These are phyloP conservation scores for Cardiocondyla obscurior DNA, from an alignment of 1,140 invertebrate genomes.

Conservation along the genomic window DNA sequence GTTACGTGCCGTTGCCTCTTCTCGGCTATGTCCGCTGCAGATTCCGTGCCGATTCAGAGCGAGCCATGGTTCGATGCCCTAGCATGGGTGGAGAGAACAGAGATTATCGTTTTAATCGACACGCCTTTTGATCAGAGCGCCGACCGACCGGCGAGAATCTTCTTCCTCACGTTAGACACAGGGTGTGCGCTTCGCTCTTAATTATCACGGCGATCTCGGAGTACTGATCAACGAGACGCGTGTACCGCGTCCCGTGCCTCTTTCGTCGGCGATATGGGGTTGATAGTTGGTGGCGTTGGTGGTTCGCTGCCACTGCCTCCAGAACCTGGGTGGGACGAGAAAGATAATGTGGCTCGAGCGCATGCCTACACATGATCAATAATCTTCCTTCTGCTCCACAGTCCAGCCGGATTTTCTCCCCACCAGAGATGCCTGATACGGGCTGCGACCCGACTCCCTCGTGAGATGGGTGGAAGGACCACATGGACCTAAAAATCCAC, in stretches of 20 bases:
- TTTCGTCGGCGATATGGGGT: no score
- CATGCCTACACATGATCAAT: slow-evolving; percentile 78
- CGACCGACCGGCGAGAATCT: slow-evolving; percentile 51
- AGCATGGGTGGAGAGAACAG: background rate
- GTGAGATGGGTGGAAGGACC: no score
- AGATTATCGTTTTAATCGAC: slow-evolving; percentile 39
- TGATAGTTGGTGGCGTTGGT: no score
- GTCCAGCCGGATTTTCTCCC: background rate
- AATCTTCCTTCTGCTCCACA: slow-evolving; percentile 77
- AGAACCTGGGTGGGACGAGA: slow-evolving; percentile 67
- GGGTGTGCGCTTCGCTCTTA: slow-evolving; percentile 4
- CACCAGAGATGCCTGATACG: background rate
- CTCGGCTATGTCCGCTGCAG: slow-evolving; percentile 9
- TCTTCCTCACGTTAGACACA: background rate
- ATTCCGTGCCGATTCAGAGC: slow-evolving; percentile 24
- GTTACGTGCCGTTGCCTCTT: slow-evolving; percentile 49
- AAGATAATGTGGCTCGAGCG: slow-evolving; percentile 64
- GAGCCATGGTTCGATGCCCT: slow-evolving; percentile 8
- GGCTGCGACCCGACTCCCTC: no score
- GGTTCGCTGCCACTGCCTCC: background rate
- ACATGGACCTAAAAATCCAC: no score
- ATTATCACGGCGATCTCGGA: slow-evolving; percentile 41
- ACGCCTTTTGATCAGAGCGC: slow-evolving; percentile 62
- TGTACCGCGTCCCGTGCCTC: slow-evolving; percentile 57
- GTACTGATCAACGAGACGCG: slow-evolving; percentile 60